phyloP scores from a whole-genome alignment of 2,797 vertebrate genomes.

The Halcyon leucocephala region DNA sequence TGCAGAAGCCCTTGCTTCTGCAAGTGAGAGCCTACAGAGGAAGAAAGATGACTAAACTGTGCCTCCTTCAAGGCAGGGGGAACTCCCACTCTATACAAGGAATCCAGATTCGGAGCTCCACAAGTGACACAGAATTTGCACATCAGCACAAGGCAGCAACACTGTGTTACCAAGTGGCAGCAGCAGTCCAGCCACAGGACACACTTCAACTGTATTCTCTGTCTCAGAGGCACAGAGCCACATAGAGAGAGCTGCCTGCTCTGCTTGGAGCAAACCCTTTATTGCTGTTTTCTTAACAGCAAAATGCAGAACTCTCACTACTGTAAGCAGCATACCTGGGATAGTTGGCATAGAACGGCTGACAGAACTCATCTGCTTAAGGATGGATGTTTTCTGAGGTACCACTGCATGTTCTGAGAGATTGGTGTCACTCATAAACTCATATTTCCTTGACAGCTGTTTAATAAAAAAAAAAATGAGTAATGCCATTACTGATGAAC shows the following conservation, averaged over 20 bases:
- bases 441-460: conserved; percentile 94
- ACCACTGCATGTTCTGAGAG: conserved; percentile 83
- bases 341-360: conserved; percentile 95
- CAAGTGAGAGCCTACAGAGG: background rate
- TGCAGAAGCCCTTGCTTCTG: background rate
- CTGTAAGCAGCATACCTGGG: conserved; percentile 81
- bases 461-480: conserved; percentile 5
- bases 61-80: background rate
- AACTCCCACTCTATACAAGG: background rate
- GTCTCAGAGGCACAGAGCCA: background rate
- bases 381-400: conserved; percentile 74
- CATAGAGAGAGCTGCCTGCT: background rate
- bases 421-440: conserved; percentile 98
- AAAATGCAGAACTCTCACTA: background rate
- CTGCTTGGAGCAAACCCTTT: background rate
- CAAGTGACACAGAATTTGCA: background rate
- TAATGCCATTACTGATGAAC: background rate
- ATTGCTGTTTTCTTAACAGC: background rate
- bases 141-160: background rate
- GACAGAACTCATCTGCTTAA: conserved; percentile 88
- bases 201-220: background rate
- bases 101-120: background rate
- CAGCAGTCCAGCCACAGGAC: background rate
- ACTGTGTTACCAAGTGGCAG: background rate
- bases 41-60: background rate